Percentiles rank a stretch among this genome's conserved stretches.
These are phyloP conservation scores for Ceratotherium simum DNA, from an alignment of 2,113 vertebrate species.

Conservation along the genomic window DNA sequence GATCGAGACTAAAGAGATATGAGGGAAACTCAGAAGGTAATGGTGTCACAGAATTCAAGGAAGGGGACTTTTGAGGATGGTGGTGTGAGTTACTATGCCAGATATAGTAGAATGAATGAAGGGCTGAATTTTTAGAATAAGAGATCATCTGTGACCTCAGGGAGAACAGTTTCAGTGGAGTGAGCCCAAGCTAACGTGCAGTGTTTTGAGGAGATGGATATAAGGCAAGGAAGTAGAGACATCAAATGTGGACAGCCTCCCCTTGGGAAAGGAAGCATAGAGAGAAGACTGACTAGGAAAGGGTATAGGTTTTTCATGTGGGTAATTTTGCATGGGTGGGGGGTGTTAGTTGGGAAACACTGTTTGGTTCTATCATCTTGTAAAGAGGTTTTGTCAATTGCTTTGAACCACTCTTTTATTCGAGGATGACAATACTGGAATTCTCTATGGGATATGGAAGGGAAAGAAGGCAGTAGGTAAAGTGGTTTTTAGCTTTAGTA, in stretches of 20 bases:
- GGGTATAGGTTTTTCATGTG: background rate
- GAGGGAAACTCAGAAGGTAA: background rate
- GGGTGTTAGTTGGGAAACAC: background rate
- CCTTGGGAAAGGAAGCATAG: background rate
- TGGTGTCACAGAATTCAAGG: background rate
- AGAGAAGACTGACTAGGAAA: background rate
- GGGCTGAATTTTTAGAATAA: background rate
- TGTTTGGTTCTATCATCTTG: background rate
- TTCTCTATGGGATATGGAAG: background rate
- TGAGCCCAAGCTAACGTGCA: background rate
- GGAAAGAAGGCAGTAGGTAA: background rate
- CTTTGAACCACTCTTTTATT: background rate
- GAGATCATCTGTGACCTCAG: background rate
- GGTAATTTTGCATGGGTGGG: background rate
- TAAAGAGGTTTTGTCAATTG: constrained; percentile 16
- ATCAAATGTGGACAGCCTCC: background rate
- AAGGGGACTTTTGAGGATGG: background rate
- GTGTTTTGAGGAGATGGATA: background rate
- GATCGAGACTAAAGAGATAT: background rate
- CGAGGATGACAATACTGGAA: background rate
- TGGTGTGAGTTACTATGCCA: background rate
- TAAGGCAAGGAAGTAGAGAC: background rate
- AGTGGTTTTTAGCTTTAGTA: background rate
- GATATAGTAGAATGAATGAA: background rate
- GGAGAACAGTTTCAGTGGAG: background rate